Percentiles rank a stretch among this genome's conserved stretches.
Conservation (phyloP, 2,113 vertebrate genomes). For the zebrafish (Danio rerio) region DNA sequence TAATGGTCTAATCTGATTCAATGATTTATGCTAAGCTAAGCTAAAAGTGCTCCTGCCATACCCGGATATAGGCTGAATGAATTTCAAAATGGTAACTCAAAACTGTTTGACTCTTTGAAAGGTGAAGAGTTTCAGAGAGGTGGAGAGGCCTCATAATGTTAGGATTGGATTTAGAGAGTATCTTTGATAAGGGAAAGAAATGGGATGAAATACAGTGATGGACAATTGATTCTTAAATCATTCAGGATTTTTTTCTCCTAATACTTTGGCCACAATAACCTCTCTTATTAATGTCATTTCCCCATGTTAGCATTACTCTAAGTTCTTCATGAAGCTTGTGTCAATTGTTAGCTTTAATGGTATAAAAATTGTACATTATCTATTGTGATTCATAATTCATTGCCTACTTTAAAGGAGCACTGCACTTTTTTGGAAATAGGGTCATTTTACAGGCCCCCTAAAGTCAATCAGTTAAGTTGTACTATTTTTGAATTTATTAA, state of each 20-base stretch:
- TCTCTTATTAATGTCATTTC: not conserved
- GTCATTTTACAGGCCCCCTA: too few species aligned
- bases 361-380: conserved; percentile 25
- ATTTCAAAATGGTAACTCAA: too few species aligned
- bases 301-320: not conserved
- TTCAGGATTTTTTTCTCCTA: not conserved
- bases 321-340: not conserved
- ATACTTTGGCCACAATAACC: conserved; percentile 48
- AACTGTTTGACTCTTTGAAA: too few species aligned
- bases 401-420: not conserved
- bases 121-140: too few species aligned
- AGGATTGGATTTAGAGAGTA: not conserved
- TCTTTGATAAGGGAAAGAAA: not conserved
- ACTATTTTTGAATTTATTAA: too few species aligned
- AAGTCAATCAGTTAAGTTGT: too few species aligned
- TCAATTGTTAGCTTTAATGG: conserved; percentile 22
- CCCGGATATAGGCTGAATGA: too few species aligned
- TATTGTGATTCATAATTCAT: conserved; percentile 14
- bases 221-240: not conserved
- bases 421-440: too few species aligned
- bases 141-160: too few species aligned
- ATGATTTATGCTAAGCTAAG: too few species aligned
- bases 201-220: not conserved
- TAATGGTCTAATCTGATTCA: too few species aligned
- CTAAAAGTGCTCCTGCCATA: too few species aligned